Base-by-base conservation (phyloP, 2,888 invertebrate genomes). In the Phaonia tiefii region DNA sequence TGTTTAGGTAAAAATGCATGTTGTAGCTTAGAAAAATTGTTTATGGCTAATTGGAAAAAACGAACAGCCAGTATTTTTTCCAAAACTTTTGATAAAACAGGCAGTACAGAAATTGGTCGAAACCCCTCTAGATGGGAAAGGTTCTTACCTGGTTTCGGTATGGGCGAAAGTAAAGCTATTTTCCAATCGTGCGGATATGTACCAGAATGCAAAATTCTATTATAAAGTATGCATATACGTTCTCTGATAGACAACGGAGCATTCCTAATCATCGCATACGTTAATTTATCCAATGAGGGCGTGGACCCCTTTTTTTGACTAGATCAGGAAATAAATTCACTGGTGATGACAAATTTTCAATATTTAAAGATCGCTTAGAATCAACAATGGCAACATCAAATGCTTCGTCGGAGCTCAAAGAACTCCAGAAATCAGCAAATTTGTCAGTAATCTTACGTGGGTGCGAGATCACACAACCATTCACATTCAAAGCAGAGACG, bases 141-240 rank as follows among this genome's bases (percentile, higher is more conserved):
- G 15, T 13, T 71, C 22, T 60, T 71, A 8, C n/a, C 15, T 8
- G 60, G 60, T 17, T 60, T 39, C 2, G 60, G 60, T 39, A 60
- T 60, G 0, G 60, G 60, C 11, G 20, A 58, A 25, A 25, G 31
- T 22, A 58, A 22, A 2, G 58, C 56, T 1, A 7, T 13, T 65
- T 73, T 63, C 73, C 73, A 74, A 15, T 65, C 51, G 17, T 74
- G 74, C 11, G 10, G 42, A 42, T 10, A 22, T 1, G 5, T 54
- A 26, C 26, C 7, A 4, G 25, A 10, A 51, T 1, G 1, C 3
- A 22, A 4, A 11, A 22, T 51, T 20, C 1, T 51, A 10, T 20
- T 49, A 15, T 49, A 49, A 15, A 49, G 17, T 17, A 7, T 17
- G 17, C 42, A 42, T 11, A 42, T 4, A 2, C 42, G 42, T 42